Base-by-base conservation (phyloP, 2,888 invertebrate species). In the Esperia sulphurella region DNA sequence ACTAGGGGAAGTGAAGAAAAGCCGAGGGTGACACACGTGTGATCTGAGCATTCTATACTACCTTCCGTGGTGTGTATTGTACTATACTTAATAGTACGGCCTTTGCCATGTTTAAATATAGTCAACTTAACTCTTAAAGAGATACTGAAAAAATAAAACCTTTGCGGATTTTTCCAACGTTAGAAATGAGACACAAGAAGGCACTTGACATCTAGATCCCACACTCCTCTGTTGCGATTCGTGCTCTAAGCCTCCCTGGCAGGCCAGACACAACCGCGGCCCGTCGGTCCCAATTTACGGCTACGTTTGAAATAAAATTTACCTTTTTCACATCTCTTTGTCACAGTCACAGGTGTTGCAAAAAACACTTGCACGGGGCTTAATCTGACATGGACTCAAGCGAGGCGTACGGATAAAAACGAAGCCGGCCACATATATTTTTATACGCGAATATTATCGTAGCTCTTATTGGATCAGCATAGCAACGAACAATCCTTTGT, bases 311-410 rank as follows among this genome's bases (percentile, higher is more conserved):
- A 69, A 63, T 59, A 57, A 57, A 68, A 61, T 57, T 43, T 51
- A 43, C 55, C 58, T 57, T 61, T 65, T 58, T 59, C 57, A 35
- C 40, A 37, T 51, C 55, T 53, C 59, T 48, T 52, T 53, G 69
- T 62, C 71, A 68, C 75, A 76, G 69, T 62, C 71, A 68, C 75
- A 76, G 77, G 75, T 76, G 76, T 55, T 43, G 71, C 66, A 68
- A 69, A 68, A 77, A 69, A 62, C 64, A 66, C 71, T 68, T 68
- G 68, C 63, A 64, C 55, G 63, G 57, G 58, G 68, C 63, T 77
- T 75, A 75, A 69, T 67, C 65, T 71, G 71, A 74, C 70, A 71
- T 65, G 70, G 66, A 68, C 61, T 72, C 57, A 59, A 60, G 63
- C 58, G 62, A 59, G 55, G 60, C 60, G 53, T 54, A 60, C 59